Evolutionary conservation across 2,888 invertebrate genomes (phyloP).

Genomic region (Thalpophila matura): DNA sequence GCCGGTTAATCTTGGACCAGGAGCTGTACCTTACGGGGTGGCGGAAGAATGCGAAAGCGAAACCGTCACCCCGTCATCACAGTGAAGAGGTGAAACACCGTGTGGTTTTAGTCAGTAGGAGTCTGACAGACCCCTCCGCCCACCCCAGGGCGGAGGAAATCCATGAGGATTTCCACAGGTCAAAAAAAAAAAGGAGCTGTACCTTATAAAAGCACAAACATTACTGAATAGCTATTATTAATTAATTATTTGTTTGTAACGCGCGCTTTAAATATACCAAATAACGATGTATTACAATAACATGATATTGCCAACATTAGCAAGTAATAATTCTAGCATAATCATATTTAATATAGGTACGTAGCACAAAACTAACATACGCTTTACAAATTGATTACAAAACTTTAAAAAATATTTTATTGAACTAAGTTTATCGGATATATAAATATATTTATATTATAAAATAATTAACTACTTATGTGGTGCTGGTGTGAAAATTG

Average conservation of each 20-base stretch:
- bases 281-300: slow-evolving; percentile 11
- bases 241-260: background rate
- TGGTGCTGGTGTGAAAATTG: too few species aligned
- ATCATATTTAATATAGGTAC: slow-evolving; percentile 18
- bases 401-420: background rate
- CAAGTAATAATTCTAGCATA: slow-evolving; percentile 20
- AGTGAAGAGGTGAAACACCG: too few species aligned
- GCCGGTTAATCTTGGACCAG: slow-evolving; percentile 2
- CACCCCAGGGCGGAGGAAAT: too few species aligned
- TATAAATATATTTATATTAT: too few species aligned
- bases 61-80: too few species aligned
- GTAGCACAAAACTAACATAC: slow-evolving; percentile 19
- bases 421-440: too few species aligned
- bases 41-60: too few species aligned
- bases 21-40: slow-evolving; percentile 12
- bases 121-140: too few species aligned
- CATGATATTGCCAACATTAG: slow-evolving; percentile 6
- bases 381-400: background rate
- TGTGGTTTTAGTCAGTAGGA: too few species aligned
- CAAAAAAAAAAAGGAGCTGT: too few species aligned
- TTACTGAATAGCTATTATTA: slow-evolving; percentile 17
- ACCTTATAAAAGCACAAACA: slow-evolving; percentile 11
- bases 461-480: too few species aligned
- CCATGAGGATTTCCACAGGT: too few species aligned
- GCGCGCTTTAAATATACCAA: background rate